Base-by-base conservation (phyloP, 2,797 vertebrate species). In the Poeciliopsis turneri region DNA sequence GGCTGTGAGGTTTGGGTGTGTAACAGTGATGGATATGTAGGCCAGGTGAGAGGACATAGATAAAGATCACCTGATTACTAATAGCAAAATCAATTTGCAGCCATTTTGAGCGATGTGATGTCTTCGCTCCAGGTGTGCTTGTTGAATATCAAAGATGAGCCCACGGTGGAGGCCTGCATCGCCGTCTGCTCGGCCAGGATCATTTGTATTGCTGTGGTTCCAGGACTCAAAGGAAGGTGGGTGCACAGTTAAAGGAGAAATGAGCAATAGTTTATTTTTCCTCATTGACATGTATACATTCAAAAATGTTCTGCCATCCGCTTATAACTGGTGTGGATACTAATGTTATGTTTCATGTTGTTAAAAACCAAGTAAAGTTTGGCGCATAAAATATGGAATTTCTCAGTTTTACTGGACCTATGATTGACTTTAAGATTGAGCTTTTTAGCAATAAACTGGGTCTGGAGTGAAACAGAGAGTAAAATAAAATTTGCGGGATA, bases 1-100 rank as follows among this genome's bases (percentile, higher is more conserved):
- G 94, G 96, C 0, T 97, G 97, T 0, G 98, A 99, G 80, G 98
- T 99, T 18, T 99, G 98, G 98, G 98, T 99, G 78, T 99, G 98
- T 87, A 99, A 99, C 94, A 99, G 98, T 0, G 98, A 99, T 0
- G 98, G 98, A 61, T 99, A 99, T 5, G 98, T 99, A 74, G 98
- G 98, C 33, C 98, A 99, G 95, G 98, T 99, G 49, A 97, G 97
- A 73, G 23, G 45, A 49, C 3, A 39, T 10, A 6, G 0, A 2
- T 13, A 11, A 36, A 11, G 23, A 53, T 71, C 20, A 15, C 5
- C 45, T 13, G 0, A 13, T 10, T 30, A 28, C 57, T 25, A 3
- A n/a, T 78, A 2, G 8, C 53, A n/a, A n/a, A 15, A 45, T 70
- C 69, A 33, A 15, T 77, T 18, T 74, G 7, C 10, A 11, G n/a